Conservation (phyloP, 2,113 vertebrate species). For the Gallinago media region DNA sequence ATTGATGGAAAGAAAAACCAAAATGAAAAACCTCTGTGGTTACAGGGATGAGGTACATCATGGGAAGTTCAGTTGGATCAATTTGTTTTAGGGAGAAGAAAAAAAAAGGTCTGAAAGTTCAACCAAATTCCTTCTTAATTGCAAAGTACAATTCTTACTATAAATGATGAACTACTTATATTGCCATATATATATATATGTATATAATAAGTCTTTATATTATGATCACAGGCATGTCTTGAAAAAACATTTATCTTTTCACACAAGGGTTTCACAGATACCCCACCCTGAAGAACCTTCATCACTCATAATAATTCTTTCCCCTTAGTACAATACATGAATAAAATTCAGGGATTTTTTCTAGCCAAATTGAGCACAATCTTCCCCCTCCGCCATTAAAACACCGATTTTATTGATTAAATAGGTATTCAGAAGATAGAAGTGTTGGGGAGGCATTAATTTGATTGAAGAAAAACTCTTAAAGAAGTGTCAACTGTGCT, state of each 20-base stretch:
- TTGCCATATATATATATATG: background rate
- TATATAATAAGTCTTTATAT: background rate
- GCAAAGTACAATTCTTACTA: background rate
- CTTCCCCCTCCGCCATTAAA: background rate
- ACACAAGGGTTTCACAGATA: background rate
- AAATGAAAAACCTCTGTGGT: rapidly evolving
- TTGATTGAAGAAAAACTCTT: background rate
- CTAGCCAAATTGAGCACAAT: background rate
- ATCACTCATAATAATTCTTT: background rate
- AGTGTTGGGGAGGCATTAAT: background rate
- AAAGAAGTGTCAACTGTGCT: background rate
- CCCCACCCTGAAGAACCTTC: background rate
- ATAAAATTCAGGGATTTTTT: background rate
- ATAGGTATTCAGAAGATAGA: background rate
- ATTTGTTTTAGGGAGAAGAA: background rate
- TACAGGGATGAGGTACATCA: background rate
- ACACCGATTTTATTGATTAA: background rate
- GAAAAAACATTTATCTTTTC: background rate
- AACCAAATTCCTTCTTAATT: background rate
- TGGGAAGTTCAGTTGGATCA: background rate
- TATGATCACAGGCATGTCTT: background rate
- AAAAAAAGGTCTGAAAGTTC: background rate
- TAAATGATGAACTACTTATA: background rate
- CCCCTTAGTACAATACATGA: background rate
- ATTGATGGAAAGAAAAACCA: background rate